phyloP scores from a whole-genome alignment of 2,797 vertebrate species.

The Simalia tracyae region DNA sequence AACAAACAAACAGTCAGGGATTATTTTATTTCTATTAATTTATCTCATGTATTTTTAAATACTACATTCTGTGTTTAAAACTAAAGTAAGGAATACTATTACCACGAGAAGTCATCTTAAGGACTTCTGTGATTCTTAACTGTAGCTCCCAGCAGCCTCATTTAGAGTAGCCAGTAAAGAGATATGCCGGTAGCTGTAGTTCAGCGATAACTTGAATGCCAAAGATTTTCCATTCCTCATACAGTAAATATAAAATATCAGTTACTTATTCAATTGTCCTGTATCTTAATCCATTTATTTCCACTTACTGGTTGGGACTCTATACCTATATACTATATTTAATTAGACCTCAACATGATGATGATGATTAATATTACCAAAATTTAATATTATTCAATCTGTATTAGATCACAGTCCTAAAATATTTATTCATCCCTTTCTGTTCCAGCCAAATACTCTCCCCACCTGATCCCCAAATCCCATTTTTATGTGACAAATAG shows the following conservation, averaged over 20 bases:
- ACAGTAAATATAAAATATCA: background rate
- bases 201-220: background rate
- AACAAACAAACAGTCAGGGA: background rate
- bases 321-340: background rate
- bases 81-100: no score
- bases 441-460: background rate
- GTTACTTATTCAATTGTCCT: background rate
- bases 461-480: background rate
- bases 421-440: background rate
- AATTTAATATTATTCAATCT: background rate
- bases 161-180: background rate
- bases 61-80: background rate
- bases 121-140: background rate
- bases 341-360: background rate
- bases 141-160: background rate
- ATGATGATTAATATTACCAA: background rate
- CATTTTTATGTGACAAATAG: background rate
- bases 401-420: no score
- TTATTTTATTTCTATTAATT: background rate
- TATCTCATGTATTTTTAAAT: background rate
- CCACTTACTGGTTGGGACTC: background rate
- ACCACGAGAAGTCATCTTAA: no score
- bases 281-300: background rate
- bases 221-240: background rate
- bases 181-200: background rate